Conservation (phyloP, 2,888 invertebrate species). For the Lobophora halterata region DNA sequence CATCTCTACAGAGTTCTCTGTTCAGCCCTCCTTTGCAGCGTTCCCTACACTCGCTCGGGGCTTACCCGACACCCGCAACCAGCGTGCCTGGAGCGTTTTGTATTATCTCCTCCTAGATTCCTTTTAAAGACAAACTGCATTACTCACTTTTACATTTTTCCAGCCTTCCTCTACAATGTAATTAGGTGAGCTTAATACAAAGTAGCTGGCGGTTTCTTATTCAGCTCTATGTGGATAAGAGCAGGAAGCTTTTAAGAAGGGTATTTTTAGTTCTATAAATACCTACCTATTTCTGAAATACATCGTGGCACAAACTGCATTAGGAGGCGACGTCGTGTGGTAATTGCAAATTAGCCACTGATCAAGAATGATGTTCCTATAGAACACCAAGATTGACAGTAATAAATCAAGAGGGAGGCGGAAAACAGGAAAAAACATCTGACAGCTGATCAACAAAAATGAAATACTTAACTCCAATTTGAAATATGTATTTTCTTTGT, state of each 20-base stretch:
- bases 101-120: slow-evolving; percentile 58
- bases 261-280: slow-evolving; percentile 2
- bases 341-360: too few species aligned
- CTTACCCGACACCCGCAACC: slow-evolving; percentile 43
- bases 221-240: slow-evolving; percentile 9
- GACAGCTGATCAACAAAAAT: too few species aligned
- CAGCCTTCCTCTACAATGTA: slow-evolving; percentile 21
- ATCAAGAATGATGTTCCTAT: too few species aligned
- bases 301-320: too few species aligned
- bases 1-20: slow-evolving; percentile 27
- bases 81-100: slow-evolving; percentile 44
- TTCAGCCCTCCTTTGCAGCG: slow-evolving; percentile 36
- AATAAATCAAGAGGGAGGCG: too few species aligned
- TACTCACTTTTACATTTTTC: slow-evolving; percentile 24
- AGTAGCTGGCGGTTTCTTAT: slow-evolving; percentile 19
- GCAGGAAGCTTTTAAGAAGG: slow-evolving; percentile 7
- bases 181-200: slow-evolving; percentile 20
- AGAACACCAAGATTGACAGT: too few species aligned
- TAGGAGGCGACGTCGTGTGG: too few species aligned
- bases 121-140: slow-evolving; percentile 33
- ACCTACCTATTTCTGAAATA: too few species aligned
- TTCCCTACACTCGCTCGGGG: slow-evolving; percentile 36
- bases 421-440: too few species aligned
- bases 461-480: too few species aligned
- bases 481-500: too few species aligned